Conservation (phyloP, 2,888 invertebrate genomes). For the Papilio gigon region DNA sequence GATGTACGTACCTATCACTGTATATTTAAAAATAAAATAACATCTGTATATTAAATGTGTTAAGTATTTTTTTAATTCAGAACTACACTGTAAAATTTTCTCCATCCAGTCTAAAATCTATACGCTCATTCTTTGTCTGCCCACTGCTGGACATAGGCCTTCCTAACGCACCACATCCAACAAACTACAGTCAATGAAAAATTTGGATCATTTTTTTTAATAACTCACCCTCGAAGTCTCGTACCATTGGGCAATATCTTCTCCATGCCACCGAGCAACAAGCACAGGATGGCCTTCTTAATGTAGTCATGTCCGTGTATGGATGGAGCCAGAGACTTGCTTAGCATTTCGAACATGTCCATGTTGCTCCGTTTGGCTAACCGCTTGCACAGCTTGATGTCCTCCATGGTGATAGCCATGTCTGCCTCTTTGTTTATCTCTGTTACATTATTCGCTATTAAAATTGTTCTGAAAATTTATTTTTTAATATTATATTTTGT, state of each 20-base stretch:
- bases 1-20: too few relatives aligned
- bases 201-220: not conserved
- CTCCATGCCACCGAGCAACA: constrained; percentile 97
- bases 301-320: constrained; percentile 98
- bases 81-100: too few relatives aligned
- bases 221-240: constrained; percentile 89
- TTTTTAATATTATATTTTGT: too few relatives aligned
- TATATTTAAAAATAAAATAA: too few relatives aligned
- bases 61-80: too few relatives aligned
- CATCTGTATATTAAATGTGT: too few relatives aligned
- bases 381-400: constrained; percentile 94
- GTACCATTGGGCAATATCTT: constrained; percentile 96
- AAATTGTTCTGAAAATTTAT: constrained; percentile 87
- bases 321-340: constrained; percentile 97
- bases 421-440: constrained; percentile 94
- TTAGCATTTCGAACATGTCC: constrained; percentile 94
- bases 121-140: too few relatives aligned
- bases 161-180: too few relatives aligned
- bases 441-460: constrained; percentile 96
- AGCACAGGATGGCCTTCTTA: constrained; percentile 97
- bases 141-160: too few relatives aligned
- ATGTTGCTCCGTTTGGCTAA: constrained; percentile 86
- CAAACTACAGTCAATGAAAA: too few relatives aligned
- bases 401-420: constrained; percentile 89
- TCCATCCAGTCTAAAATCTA: too few relatives aligned